Conservation (phyloP, 1,140 invertebrate species). For the Rhopalosiphum padi region DNA sequence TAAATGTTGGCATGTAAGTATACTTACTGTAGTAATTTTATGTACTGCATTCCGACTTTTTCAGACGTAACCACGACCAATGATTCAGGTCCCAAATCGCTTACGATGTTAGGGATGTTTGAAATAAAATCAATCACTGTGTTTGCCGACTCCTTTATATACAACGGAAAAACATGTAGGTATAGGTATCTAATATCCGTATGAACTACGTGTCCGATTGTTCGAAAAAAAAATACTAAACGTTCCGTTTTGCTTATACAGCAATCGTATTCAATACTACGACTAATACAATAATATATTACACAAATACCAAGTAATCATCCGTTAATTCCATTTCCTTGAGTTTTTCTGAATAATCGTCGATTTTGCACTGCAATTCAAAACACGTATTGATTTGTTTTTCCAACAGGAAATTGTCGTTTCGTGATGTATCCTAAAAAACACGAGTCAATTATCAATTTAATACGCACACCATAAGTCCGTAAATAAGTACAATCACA, state of each 20-base stretch:
- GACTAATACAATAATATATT: background rate
- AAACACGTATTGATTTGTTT: constrained; percentile 35
- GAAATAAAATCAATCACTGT: constrained; percentile 15
- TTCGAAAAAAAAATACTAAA: background rate
- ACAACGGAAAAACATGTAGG: background rate
- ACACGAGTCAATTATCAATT: background rate
- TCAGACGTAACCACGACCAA: constrained; percentile 11
- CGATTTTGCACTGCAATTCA: background rate
- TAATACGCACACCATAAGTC: background rate
- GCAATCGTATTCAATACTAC: background rate
- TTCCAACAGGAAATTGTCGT: background rate
- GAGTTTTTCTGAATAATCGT: background rate
- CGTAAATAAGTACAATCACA: background rate
- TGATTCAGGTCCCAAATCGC: constrained; percentile 11
- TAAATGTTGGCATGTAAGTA: background rate
- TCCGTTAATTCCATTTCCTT: background rate
- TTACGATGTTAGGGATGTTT: background rate
- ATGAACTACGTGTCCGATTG: background rate
- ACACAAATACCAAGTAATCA: background rate
- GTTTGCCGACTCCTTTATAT: background rate
- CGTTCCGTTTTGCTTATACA: background rate
- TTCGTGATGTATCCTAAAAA: background rate
- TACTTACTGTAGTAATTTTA: constrained; percentile 13
- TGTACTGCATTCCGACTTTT: background rate
- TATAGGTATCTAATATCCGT: background rate